Percentiles rank a stretch among this genome's conserved stretches.
Conservation (phyloP, 2,888 invertebrate genomes). For the Ectemnius continuus region DNA sequence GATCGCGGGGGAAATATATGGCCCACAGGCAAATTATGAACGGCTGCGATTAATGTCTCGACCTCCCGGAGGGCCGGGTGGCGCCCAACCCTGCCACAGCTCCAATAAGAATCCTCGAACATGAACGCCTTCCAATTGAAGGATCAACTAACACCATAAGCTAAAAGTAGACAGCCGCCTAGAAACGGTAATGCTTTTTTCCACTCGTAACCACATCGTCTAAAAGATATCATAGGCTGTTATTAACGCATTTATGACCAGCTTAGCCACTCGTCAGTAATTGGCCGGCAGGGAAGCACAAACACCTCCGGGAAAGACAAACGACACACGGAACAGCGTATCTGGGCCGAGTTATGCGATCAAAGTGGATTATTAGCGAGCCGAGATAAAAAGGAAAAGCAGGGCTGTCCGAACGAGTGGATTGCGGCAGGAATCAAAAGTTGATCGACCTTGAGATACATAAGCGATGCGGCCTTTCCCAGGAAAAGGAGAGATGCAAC, state of each 20-base stretch:
- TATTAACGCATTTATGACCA: background rate
- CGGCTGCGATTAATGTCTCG: slow-evolving; percentile 4
- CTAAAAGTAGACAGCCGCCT: too few relatives aligned
- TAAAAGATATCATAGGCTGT: background rate
- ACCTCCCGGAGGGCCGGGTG: too few relatives aligned
- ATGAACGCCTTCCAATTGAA: too few relatives aligned
- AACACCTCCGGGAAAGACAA: background rate
- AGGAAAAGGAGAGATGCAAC: background rate
- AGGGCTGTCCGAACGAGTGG: background rate
- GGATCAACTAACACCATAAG: too few relatives aligned
- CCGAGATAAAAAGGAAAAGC: background rate
- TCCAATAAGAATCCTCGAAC: too few relatives aligned
- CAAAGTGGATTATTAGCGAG: background rate
- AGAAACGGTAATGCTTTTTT: too few relatives aligned
- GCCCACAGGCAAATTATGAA: background rate
- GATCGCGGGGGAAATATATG: background rate
- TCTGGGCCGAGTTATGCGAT: background rate
- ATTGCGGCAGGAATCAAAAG: slow-evolving; percentile 7
- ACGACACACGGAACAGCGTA: background rate
- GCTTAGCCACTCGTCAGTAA: background rate
- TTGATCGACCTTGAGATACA: slow-evolving; percentile 10
- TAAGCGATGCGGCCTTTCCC: background rate
- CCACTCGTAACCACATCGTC: too few relatives aligned
- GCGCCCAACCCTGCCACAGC: too few relatives aligned
- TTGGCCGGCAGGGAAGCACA: background rate